A percentile compares a stretch with the other conserved stretches of the same genome.
Conservation (phyloP, 2,888 invertebrate species). For the Synergus itoensis region DNA sequence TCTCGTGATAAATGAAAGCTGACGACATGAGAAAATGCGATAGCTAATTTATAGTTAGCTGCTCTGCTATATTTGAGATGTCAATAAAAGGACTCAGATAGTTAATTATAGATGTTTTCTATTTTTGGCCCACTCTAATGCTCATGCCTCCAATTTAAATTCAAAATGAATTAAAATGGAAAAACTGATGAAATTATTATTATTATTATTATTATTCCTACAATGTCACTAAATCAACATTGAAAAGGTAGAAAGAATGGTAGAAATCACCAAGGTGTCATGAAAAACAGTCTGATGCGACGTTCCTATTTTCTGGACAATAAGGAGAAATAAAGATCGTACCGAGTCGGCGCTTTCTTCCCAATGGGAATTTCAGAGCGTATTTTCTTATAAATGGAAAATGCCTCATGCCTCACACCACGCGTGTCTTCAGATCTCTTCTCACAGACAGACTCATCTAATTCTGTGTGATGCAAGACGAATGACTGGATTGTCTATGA, state of each 20-base stretch:
- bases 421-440: constrained; percentile 37
- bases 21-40: constrained; percentile 48
- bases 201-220: no score
- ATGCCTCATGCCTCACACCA: constrained; percentile 58
- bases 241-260: constrained; percentile 30
- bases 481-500: constrained; percentile 57
- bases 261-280: constrained; percentile 34
- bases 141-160: neutral
- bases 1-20: constrained; percentile 57
- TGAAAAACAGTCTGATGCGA: constrained; percentile 40
- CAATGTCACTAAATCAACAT: constrained; percentile 26
- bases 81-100: neutral
- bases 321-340: constrained; percentile 56
- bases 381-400: constrained; percentile 74
- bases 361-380: constrained; percentile 61
- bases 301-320: constrained; percentile 55
- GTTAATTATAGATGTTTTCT: neutral
- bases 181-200: neutral
- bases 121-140: neutral
- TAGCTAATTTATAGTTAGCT: constrained; percentile 29
- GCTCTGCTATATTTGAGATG: neutral
- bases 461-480: constrained; percentile 66
- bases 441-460: constrained; percentile 61
- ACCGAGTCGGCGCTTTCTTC: constrained; percentile 45
- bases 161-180: neutral